Conservation (phyloP, 2,113 vertebrate species). For the Telmatochromis sp. region DNA sequence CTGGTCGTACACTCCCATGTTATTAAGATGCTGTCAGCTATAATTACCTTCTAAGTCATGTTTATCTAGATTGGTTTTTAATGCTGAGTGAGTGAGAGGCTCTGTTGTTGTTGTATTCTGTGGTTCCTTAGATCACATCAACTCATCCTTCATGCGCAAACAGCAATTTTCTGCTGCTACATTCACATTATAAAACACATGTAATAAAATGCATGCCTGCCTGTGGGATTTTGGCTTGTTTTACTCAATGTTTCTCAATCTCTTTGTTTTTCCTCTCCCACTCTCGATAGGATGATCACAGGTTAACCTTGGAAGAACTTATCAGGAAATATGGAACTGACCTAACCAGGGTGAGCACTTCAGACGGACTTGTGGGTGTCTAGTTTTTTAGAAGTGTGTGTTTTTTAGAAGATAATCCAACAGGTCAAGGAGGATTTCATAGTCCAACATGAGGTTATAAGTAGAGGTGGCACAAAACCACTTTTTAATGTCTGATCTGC, state of each 20-base stretch:
- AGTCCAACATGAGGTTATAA: neutral
- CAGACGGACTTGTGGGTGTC: neutral
- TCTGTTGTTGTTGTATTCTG: neutral
- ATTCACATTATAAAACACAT: neutral
- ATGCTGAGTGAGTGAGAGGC: neutral
- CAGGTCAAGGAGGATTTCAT: neutral
- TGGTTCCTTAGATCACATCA: neutral
- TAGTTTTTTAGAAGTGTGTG: neutral
- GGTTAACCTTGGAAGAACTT: constrained; percentile 90
- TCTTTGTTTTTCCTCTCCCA: neutral
- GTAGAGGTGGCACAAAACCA: neutral
- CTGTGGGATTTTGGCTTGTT: neutral
- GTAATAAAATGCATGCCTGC: neutral
- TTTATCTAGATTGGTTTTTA: neutral
- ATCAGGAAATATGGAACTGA: constrained; percentile 93
- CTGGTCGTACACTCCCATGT: constrained; percentile 10
- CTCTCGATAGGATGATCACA: constrained; percentile 88
- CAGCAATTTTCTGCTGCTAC: neutral
- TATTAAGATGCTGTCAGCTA: constrained; percentile 7
- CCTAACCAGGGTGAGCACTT: constrained; percentile 77
- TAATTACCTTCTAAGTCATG: constrained; percentile 18
- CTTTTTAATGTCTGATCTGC: neutral
- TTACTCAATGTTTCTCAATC: neutral
- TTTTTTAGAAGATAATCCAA: neutral
- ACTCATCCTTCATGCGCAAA: neutral